Base-by-base conservation (phyloP, 2,113 vertebrate species). In the Muntiacus muntjak region DNA sequence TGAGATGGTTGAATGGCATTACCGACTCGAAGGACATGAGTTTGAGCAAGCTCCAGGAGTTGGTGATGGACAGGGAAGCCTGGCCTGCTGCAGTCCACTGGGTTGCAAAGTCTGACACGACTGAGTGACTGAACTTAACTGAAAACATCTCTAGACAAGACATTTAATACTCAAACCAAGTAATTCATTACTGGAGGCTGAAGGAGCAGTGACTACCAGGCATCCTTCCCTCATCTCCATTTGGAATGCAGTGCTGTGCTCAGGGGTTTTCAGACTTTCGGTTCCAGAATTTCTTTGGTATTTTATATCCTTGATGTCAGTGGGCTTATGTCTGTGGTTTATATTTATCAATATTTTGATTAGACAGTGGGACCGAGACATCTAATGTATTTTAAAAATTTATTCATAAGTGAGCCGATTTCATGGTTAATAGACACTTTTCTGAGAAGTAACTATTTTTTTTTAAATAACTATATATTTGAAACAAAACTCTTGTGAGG, bases 261-360 rank as follows among this genome's bases (percentile, higher is more conserved):
- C 33, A 43, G 40, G 10, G 25, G 5, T 64, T 25, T 67, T 74
- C 47, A 60, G 3, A 64, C 40, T 13, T 57, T 71, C 12, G 7
- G 28, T 86, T 33, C 82, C 14, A 82, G 76, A n/a, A 45, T 7
- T 19, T 71, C 64, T 92, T 52, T 64, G 43, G n/a, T 82, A 28
- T 74, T 55, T 94, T 57, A 89, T 28, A 30, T 95, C 47, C 40
- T 64, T 58, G 6, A 74, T 17, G 33, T 26, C 9, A 54, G 1
- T 54, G 91, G 93, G 1, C 40, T 82, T 47, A 78, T 55, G 10
- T 47, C 54, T 47, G 2, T 95, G 40, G 23, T 78, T 93, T 93
- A 26, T 79, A 36, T 89, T 64, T 92, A 54, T 76, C 47, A 76
- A 12, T 78, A 96, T 94, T 93, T 97, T 86, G 8, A 82, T 86